These are phyloP conservation scores for Venustaconcha ellipsiformis DNA, from an alignment of 1,140 invertebrate species.

Conservation along the genomic window DNA sequence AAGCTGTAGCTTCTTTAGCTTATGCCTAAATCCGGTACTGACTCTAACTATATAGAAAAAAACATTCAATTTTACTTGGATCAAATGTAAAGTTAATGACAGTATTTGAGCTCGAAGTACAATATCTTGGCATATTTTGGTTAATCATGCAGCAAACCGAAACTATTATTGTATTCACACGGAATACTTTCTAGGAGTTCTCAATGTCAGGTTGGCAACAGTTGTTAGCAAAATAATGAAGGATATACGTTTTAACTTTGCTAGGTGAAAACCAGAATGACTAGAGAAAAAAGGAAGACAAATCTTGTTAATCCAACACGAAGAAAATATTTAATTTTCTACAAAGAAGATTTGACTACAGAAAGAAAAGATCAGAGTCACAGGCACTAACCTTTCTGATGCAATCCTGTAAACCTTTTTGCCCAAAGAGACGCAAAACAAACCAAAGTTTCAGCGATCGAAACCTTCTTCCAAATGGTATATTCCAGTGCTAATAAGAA, in stretches of 20 bases:
- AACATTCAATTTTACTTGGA: no score
- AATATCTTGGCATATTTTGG: no score
- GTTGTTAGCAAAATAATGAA: not conserved
- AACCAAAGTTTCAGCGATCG: constrained; percentile 96
- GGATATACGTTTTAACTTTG: no score
- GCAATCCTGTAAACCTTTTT: constrained; percentile 81
- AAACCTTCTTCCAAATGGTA: constrained; percentile 90
- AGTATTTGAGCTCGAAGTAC: no score
- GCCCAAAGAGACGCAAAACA: constrained; percentile 86
- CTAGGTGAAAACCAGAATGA: not conserved
- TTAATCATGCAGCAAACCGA: no score
- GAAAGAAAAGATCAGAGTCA: not conserved
- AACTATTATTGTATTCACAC: no score
- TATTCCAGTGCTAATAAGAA: constrained; percentile 89
- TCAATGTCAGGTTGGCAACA: no score
- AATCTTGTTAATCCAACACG: not conserved
- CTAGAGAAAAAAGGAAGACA: not conserved
- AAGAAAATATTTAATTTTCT: not conserved
- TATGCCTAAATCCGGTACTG: no score
- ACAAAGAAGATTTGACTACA: not conserved
- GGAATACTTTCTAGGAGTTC: no score
- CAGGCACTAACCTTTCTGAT: constrained; percentile 75
- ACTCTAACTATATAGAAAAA: no score
- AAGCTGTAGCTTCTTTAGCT: no score
- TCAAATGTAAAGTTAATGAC: no score